Conservation (phyloP, 2,113 vertebrate species). For the Mungos mungo region DNA sequence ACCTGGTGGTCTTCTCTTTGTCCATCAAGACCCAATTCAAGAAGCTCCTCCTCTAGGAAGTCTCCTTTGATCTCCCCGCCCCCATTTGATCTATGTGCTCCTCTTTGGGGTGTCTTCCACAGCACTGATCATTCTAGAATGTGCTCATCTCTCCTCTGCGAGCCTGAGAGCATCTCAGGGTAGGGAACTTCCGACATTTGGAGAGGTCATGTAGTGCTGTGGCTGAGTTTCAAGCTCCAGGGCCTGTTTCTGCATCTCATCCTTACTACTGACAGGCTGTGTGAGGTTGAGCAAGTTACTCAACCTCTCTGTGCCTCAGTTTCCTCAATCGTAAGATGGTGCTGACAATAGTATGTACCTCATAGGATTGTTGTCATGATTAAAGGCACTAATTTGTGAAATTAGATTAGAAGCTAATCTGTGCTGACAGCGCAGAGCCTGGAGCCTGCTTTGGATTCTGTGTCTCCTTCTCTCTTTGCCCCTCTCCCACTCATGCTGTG, state of each 20-base stretch:
- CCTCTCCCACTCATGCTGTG: no score
- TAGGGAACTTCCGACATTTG: not conserved
- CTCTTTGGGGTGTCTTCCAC: not conserved
- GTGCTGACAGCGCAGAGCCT: no score
- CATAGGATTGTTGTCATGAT: not conserved
- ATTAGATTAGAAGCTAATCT: no score
- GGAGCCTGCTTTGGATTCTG: no score
- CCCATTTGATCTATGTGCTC: not conserved
- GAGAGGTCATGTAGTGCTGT: not conserved
- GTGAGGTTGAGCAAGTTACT: not conserved
- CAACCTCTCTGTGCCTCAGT: not conserved
- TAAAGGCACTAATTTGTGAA: not conserved
- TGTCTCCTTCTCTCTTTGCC: no score
- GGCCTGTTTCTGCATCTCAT: not conserved
- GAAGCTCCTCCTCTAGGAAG: not conserved
- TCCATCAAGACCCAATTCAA: not conserved
- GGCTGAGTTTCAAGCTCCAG: not conserved
- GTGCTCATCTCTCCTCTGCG: not conserved
- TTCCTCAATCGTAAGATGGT: not conserved
- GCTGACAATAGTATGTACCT: not conserved
- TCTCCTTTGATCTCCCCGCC: not conserved
- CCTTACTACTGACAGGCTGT: not conserved
- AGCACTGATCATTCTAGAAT: not conserved
- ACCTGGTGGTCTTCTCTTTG: not conserved
- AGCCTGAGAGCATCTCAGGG: not conserved